Evolutionary conservation across 2,888 invertebrate species (phyloP).

Genomic region (Hypercompe scribonia): DNA sequence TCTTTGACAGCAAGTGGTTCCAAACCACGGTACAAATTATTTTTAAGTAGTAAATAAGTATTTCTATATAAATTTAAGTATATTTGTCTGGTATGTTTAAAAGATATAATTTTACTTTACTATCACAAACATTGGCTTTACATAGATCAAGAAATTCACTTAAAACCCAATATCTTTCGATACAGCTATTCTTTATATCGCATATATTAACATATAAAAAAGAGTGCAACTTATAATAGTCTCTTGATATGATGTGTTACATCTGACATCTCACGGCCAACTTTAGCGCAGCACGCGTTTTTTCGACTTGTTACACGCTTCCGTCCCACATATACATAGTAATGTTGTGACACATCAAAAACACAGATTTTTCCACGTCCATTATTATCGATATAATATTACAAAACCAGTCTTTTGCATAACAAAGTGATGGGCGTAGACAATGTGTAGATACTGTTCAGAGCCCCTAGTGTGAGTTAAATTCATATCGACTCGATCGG

Average conservation of each 20-base stretch:
- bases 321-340: neutral
- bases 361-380: neutral
- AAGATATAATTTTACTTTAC: neutral
- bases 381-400: neutral
- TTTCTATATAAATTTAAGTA: neutral
- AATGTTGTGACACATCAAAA: neutral
- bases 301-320: neutral
- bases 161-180: neutral
- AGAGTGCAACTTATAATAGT: too few relatives aligned
- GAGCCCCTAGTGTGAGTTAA: neutral
- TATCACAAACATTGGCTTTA: neutral
- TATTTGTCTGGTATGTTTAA: neutral
- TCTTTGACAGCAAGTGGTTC: neutral
- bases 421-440: neutral
- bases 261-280: too few relatives aligned
- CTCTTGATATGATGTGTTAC: too few relatives aligned
- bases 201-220: too few relatives aligned
- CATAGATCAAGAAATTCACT: neutral
- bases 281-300: too few relatives aligned
- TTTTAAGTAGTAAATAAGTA: neutral
- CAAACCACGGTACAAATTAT: neutral
- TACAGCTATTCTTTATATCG: neutral
- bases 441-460: neutral
- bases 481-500: neutral
- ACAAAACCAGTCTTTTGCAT: neutral